A percentile compares a stretch with the other conserved stretches of the same genome.
phyloP scores from a whole-genome alignment of 2,113 vertebrate species.

The Chionomys nivalis region DNA sequence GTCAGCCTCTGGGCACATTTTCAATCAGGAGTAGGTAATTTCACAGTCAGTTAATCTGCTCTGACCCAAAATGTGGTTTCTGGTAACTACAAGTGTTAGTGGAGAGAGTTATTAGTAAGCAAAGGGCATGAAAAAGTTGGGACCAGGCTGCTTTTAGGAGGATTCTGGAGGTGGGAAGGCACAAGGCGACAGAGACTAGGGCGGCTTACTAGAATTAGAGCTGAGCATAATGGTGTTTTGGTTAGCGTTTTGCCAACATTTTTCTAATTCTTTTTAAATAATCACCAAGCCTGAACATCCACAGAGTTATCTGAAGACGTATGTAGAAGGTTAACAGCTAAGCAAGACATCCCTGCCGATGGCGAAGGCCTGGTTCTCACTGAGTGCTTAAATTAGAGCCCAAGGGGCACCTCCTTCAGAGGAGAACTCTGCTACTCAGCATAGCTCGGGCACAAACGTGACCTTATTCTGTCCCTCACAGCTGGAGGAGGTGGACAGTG shows the following conservation, averaged over 20 bases:
- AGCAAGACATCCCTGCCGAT: not conserved
- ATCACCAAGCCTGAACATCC: not conserved
- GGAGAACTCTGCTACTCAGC: not conserved
- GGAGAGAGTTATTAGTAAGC: not conserved
- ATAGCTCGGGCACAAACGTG: constrained; percentile 21
- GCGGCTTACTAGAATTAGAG: not conserved
- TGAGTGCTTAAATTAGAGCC: constrained; percentile 35
- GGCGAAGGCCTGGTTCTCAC: not conserved
- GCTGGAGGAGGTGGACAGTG: constrained; percentile 18
- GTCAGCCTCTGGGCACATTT: not conserved
- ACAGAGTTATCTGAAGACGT: not conserved
- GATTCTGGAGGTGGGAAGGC: not conserved
- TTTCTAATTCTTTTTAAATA: constrained; percentile 50
- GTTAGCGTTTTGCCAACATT: constrained; percentile 51
- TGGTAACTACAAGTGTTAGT: constrained; percentile 9
- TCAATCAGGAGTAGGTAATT: not conserved
- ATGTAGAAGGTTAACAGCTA: not conserved
- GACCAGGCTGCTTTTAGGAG: not conserved
- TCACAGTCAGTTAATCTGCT: not conserved
- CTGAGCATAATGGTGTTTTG: not conserved
- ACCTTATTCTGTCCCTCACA: constrained; percentile 8
- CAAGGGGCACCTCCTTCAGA: not conserved
- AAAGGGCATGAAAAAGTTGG: not conserved
- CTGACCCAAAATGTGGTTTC: not conserved
- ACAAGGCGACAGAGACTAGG: not conserved